Base-by-base conservation (phyloP, 2,113 vertebrate species). In the Glaucomys volans region DNA sequence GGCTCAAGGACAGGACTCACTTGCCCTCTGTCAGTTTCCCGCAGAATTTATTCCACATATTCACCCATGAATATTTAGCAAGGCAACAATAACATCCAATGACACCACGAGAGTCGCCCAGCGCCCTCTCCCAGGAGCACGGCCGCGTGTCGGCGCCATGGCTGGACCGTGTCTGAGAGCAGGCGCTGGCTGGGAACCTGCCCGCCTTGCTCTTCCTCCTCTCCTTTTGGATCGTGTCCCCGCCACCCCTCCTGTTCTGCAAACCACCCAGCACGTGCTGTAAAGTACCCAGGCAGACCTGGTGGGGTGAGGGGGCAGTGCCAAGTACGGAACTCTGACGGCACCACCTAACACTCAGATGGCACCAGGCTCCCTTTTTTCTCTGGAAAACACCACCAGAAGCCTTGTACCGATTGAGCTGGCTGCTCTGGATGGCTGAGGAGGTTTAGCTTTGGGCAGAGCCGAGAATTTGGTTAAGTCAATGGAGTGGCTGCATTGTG, bases 21-120 rank as follows among this genome's bases (percentile, higher is more conserved):
- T 97, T 98, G 98, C 97, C 98, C 98, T 98, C 98, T 98, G 98
- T 98, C 98, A 98, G 97, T 98, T 98, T 97, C 88, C 97, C 86
- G 66, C 95, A 97, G 98, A 98, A 98, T 98, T 98, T 98, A 98
- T 98, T 98, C 98, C 95, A 97, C 97, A 91, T 96, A 93, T 97
- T 97, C 98, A 96, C 97, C 98, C 98, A 98, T 99, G 98, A 98
- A 98, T 99, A 98, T 98, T 98, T 98, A 98, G 97, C 97, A 97
- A 98, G 97, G 97, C 97, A 97, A 98, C 98, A 98, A 97, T 98
- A 98, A 98, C 98, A 98, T 91, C 98, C 98, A 98, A 95, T 96
- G 97, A 98, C 98, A 98, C 98, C 98, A 88, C 76, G 97, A 98
- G 98, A 97, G n/a, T n/a, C n/a, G n/a, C n/a, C n/a, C n/a, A n/a